These are phyloP conservation scores for Incurvaria masculella DNA, from an alignment of 2,888 invertebrate genomes.

Conservation along the genomic window DNA sequence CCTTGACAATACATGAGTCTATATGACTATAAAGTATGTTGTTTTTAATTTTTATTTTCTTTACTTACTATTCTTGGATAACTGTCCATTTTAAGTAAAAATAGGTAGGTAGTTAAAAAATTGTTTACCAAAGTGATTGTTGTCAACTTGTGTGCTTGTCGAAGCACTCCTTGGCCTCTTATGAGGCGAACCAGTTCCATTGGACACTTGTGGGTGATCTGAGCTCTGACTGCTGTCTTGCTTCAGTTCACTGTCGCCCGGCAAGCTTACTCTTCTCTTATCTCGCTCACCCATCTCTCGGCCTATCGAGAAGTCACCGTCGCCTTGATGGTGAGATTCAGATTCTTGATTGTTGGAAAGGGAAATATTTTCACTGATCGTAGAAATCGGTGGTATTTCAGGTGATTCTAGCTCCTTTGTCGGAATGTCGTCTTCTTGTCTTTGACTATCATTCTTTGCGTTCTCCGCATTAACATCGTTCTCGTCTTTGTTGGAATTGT, in stretches of 20 bases:
- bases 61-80: too few relatives aligned
- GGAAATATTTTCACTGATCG: constrained; percentile 69
- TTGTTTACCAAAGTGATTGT: constrained; percentile 81
- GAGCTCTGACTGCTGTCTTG: constrained; percentile 40
- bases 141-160: constrained; percentile 80
- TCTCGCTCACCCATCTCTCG: constrained; percentile 43
- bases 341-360: constrained; percentile 41
- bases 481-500: constrained; percentile 13
- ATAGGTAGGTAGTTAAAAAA: too few relatives aligned
- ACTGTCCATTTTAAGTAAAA: too few relatives aligned
- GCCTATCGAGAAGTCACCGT: constrained; percentile 26
- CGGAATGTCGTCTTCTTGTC: constrained; percentile 25
- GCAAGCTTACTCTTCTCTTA: constrained; percentile 61
- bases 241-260: constrained; percentile 49
- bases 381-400: constrained; percentile 67
- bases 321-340: constrained; percentile 22
- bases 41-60: too few relatives aligned
- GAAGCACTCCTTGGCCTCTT: constrained; percentile 76
- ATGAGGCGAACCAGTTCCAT: constrained; percentile 57
- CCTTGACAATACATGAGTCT: too few relatives aligned
- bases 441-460: constrained; percentile 37
- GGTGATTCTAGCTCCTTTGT: constrained; percentile 40
- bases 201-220: constrained; percentile 38
- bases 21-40: too few relatives aligned
- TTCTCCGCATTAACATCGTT: constrained; percentile 31